A percentile compares a stretch with the other conserved stretches of the same genome.
Conservation (phyloP, 2,888 invertebrate genomes). For the Chouioia cunea region DNA sequence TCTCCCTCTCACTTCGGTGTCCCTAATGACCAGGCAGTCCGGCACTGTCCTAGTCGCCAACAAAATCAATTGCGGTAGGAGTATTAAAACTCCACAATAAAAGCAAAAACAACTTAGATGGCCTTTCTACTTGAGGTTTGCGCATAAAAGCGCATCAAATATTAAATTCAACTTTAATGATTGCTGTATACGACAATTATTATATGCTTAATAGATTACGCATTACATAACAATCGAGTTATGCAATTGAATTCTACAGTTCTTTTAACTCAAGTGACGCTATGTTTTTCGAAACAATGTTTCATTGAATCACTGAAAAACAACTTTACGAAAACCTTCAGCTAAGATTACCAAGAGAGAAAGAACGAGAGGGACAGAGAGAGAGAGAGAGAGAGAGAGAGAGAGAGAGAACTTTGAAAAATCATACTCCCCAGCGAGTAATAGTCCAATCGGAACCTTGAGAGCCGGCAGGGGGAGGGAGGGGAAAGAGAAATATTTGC, state of each 20-base stretch:
- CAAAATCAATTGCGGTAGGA: constrained; percentile 56
- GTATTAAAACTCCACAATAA: background rate
- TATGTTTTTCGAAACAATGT: too few species aligned
- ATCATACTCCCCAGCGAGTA: too few species aligned
- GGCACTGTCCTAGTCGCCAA: constrained; percentile 33
- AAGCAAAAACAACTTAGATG: constrained; percentile 30
- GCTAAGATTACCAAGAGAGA: too few species aligned
- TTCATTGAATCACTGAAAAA: too few species aligned
- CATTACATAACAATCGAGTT: background rate
- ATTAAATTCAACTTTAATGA: background rate
- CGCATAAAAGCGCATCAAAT: background rate
- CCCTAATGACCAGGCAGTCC: constrained; percentile 52
- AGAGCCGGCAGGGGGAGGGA: too few species aligned
- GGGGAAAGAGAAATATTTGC: background rate
- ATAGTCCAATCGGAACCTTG: too few species aligned
- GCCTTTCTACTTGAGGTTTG: background rate
- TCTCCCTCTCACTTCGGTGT: constrained; percentile 21
- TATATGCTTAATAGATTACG: constrained; percentile 2
- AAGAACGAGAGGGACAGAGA: too few species aligned
- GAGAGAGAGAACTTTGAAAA: too few species aligned
- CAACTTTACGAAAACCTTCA: too few species aligned
- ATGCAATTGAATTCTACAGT: too few species aligned
- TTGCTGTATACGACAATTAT: background rate
- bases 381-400: too few species aligned
- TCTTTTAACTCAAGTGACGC: too few species aligned